These are phyloP conservation scores for Argyra leucocephala DNA, from an alignment of 2,888 invertebrate species.

Conservation along the genomic window DNA sequence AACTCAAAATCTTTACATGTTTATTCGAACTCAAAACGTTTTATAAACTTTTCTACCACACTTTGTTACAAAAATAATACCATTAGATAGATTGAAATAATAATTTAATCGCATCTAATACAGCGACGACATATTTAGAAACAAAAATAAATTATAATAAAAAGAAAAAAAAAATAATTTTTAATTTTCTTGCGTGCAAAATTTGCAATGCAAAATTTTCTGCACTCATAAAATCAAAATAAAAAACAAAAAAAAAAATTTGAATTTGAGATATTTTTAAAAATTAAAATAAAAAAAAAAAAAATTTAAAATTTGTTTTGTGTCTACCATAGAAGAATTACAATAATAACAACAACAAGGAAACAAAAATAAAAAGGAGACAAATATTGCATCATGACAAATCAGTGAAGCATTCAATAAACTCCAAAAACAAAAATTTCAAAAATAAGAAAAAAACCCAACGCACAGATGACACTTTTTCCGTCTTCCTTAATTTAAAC, in stretches of 20 bases:
- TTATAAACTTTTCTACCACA: no score
- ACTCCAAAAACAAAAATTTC: not conserved
- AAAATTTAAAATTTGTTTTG: not conserved
- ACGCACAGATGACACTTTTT: not conserved
- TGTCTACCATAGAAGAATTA: not conserved
- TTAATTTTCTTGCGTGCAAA: not conserved
- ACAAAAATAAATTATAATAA: not conserved
- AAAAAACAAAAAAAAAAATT: not conserved
- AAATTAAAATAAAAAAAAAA: not conserved
- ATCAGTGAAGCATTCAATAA: conserved; percentile 1
- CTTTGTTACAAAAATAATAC: no score
- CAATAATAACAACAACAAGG: not conserved
- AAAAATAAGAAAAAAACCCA: not conserved
- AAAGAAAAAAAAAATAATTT: not conserved
- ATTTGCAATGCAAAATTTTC: not conserved
- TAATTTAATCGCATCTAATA: not conserved
- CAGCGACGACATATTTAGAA: not conserved
- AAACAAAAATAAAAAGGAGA: not conserved
- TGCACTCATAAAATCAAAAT: not conserved
- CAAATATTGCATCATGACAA: conserved; percentile 1
- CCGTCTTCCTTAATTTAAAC: not conserved
- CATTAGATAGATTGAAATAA: no score
- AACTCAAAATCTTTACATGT: no score
- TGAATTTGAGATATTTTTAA: no score
- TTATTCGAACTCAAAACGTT: no score